Percentiles rank a stretch among this genome's conserved stretches.
Evolutionary conservation across 23 tunicate species (phyloP).

Genomic region (Corella eumyota): DNA sequence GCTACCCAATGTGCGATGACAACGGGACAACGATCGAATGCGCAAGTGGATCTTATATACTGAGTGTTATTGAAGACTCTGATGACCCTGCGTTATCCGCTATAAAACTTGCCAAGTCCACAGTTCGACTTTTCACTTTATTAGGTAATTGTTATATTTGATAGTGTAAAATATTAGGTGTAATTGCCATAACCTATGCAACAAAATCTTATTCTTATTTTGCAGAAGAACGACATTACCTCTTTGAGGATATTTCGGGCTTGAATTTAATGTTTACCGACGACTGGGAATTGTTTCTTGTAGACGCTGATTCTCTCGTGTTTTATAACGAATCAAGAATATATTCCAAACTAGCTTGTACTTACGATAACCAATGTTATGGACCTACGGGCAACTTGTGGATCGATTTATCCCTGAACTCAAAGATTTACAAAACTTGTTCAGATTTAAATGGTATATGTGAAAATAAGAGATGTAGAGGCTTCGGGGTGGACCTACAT

Average conservation of each 20-base stretch:
- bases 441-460: constrained; percentile 63
- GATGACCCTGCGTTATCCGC: constrained; percentile 54
- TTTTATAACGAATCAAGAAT: constrained; percentile 60
- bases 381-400: constrained; percentile 67
- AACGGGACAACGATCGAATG: constrained; percentile 78
- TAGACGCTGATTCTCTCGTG: constrained; percentile 81
- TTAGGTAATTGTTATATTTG: constrained; percentile 29
- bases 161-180: neutral
- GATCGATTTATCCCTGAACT: constrained; percentile 48
- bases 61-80: constrained; percentile 15
- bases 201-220: neutral
- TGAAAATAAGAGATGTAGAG: constrained; percentile 51
- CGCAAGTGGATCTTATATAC: constrained; percentile 21
- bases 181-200: neutral
- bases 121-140: constrained; percentile 26
- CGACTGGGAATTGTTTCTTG: constrained; percentile 51
- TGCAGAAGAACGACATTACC: constrained; percentile 73
- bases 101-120: constrained; percentile 40
- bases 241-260: constrained; percentile 83
- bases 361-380: constrained; percentile 43
- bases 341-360: constrained; percentile 34
- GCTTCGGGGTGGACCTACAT: constrained; percentile 63
- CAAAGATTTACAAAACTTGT: constrained; percentile 45
- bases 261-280: constrained; percentile 64
- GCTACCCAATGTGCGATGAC: constrained; percentile 62